Base-by-base conservation (phyloP, 2,888 invertebrate genomes). In the Nomada flava region DNA sequence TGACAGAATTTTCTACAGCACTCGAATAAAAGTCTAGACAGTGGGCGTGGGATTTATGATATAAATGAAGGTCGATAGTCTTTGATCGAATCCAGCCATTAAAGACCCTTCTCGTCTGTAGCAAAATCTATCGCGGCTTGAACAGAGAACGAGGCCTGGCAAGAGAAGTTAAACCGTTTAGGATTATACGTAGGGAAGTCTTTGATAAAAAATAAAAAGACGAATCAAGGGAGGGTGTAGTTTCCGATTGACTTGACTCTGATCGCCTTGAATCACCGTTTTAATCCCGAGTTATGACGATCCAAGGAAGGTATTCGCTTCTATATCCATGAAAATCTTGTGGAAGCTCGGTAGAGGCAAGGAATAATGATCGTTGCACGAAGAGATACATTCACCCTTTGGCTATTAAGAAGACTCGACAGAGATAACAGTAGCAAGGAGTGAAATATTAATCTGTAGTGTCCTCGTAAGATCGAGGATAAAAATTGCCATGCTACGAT, bases 231-330 rank as follows among this genome's bases (percentile, higher is more conserved):
- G 60, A 47, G 50, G 69, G 65, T 26, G 50, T 65, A 76, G 44
- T 23, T 71, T 79, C 55, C 77, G 70, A 78, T 76, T 79, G 59
- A 63, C 29, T 62, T 64, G 55, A 77, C 55, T 55, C 63, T 36
- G 70, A 79, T 83, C 82, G 60, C 53, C 72, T 64, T 29, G 69
- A 86, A 87, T 87, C 64, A 65, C 68, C 79, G 81, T 88, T 88
- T 86, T 88, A 86, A 88, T 88, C 79, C 52, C 52, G 50, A 83
- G 62, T 88, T 85, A 88, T 79, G 73, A 76, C 77, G 53, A 53
- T 76, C 55, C 70, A n/a, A 20, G 53, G 59, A 75, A 75, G 50
- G 57, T 70, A 36, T 72, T 67, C 53, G 53, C 47, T 26, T 36
- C 15, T 62, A n/a, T 82, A 79, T 72, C 82, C 59, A 11, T 2